Conservation (phyloP, 64 coral and sea anemone genomes). For the Stichodactyla mertensii region DNA sequence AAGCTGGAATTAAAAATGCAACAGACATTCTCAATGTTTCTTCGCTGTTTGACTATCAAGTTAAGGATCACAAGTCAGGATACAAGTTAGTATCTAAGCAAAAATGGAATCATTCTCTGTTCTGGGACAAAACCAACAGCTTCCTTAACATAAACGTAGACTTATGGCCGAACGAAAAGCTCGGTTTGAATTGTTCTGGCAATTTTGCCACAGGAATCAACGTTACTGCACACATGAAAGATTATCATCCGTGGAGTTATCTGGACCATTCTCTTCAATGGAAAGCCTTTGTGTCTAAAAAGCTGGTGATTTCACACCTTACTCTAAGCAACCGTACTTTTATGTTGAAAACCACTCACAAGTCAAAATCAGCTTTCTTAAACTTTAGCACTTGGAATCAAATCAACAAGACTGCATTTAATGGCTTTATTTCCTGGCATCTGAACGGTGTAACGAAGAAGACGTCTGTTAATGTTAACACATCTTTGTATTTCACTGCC, state of each 20-base stretch:
- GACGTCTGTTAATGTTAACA: constrained; percentile 48
- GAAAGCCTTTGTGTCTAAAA: constrained; percentile 48
- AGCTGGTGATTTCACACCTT: constrained; percentile 49
- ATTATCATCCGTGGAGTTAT: constrained; percentile 13
- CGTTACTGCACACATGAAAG: constrained; percentile 46
- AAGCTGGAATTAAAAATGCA: constrained; percentile 36
- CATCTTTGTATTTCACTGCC: constrained; percentile 37
- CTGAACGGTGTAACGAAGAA: constrained; percentile 50
- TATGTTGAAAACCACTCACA: constrained; percentile 42
- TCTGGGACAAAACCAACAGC: neutral
- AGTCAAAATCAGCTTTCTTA: constrained; percentile 33
- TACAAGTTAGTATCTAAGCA: neutral
- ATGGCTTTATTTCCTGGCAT: constrained; percentile 50
- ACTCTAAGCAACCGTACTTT: constrained; percentile 67
- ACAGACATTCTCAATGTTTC: constrained; percentile 51
- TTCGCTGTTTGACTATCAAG: constrained; percentile 38
- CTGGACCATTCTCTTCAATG: neutral
- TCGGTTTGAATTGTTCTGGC: constrained; percentile 62
- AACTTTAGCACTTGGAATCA: constrained; percentile 79
- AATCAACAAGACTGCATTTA: constrained; percentile 53
- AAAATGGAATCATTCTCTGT: neutral
- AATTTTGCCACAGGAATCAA: constrained; percentile 53
- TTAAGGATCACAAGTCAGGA: constrained; percentile 21
- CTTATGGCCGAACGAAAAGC: neutral
- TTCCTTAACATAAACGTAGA: neutral